Evolutionary conservation across 1,140 invertebrate genomes (phyloP), one percentile per base, ranked within the genome.

Genomic region (Neotoxoptera formosana): DNA sequence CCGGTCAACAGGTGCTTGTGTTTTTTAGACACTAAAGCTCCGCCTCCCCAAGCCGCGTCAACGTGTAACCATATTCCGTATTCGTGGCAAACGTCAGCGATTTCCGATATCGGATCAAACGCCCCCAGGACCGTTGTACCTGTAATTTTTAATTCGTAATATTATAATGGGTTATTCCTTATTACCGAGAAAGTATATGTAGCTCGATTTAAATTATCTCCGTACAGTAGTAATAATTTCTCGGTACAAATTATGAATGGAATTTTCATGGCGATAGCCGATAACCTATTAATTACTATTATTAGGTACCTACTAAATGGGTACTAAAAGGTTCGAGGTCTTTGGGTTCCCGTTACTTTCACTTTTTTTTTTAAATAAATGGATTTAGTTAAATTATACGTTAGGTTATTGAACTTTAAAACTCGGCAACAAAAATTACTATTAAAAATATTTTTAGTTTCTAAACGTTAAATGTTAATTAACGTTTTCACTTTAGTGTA

Each of bases 1-100:
- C 98, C 98, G 67, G 97, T 96, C 34, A 99, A 95, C 21, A 98
- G 95, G 94, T 97, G 95, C 89, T 96, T 96, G 95, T 99, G 96
- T 95, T 97, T 98, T 88, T 96, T 96, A 0, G 98, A 99, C 95
- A 99, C 96, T 21, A 99, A 95, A 0, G 97, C 97, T 21, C 98
- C 98, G 7, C 99, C 99, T 67, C 97, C 97, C 98, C 98, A 99
- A 7, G 99, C 98, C 2, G 98, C 98, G 95, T 99, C 99, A 2
- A 99, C 98, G 95, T 99, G 99, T 51, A 99, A 95, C 99, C 99
- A 99, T 91, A 99, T 95, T 7, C 97, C 96, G 94, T 98, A 96
- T 94, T 98, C 97, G 94, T 97, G 95, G 95, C 99, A 99, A 17
- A 99, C 94, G 47, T 97, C 96, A 1, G 97, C 97, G 84, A 99